These are phyloP conservation scores for Muscina levida DNA, from an alignment of 2,888 invertebrate genomes.

Conservation along the genomic window DNA sequence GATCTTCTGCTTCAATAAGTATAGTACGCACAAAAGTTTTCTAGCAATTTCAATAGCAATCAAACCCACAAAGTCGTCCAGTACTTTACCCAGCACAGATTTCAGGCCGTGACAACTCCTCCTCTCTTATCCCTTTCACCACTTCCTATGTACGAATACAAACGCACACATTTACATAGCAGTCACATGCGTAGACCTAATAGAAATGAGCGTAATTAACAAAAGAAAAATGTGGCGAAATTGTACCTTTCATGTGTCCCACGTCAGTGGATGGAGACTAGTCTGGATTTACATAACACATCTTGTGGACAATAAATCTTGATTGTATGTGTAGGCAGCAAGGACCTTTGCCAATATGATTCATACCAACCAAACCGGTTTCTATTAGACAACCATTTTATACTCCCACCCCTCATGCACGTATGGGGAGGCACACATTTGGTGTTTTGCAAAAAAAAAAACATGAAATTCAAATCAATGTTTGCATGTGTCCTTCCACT, in stretches of 20 bases:
- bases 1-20: no score
- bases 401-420: conserved; percentile 1
- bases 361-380: not conserved
- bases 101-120: no score
- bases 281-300: conserved; percentile 40
- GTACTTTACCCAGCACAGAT: no score
- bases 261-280: not conserved
- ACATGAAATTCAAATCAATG: conserved; percentile 53
- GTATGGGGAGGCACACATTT: not conserved
- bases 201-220: conserved; percentile 40
- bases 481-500: conserved; percentile 38
- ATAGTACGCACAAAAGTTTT: no score
- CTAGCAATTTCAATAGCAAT: no score
- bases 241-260: conserved; percentile 20
- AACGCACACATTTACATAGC: not conserved
- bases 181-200: no score
- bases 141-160: no score
- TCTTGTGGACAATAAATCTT: conserved; percentile 48
- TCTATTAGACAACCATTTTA: conserved; percentile 34
- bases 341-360: conserved; percentile 6
- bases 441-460: not conserved
- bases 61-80: no score
- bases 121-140: no score
- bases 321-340: conserved; percentile 4
- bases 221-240: conserved; percentile 48